Conservation (phyloP, 2,888 invertebrate genomes). For the Pandemis cinnamomeana region DNA sequence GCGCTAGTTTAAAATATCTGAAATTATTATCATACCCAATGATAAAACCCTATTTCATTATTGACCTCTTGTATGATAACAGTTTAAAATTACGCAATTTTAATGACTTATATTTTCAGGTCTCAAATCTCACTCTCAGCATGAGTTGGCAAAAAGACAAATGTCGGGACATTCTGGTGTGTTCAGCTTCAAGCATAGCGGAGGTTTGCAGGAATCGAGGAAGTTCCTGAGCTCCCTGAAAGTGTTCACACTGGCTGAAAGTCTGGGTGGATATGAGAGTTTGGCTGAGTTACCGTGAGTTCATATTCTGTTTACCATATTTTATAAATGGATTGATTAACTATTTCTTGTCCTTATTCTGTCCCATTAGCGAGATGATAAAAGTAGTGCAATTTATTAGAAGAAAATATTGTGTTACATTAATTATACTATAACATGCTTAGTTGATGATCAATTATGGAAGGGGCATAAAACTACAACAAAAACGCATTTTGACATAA, state of each 20-base stretch:
- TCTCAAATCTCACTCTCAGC: constrained; percentile 93
- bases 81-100: neutral
- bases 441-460: no score
- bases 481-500: no score
- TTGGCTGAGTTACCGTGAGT: constrained; percentile 97
- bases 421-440: no score
- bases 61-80: constrained; percentile 28
- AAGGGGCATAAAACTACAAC: no score
- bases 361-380: no score
- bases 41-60: constrained; percentile 6
- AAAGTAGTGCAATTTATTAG: no score
- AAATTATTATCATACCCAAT: constrained; percentile 6
- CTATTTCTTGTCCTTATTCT: no score
- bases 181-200: constrained; percentile 94
- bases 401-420: no score
- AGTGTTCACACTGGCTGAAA: constrained; percentile 95
- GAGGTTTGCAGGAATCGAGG: constrained; percentile 88
- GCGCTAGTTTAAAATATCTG: neutral
- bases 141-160: constrained; percentile 91
- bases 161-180: constrained; percentile 96
- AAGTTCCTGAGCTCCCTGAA: constrained; percentile 90
- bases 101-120: constrained; percentile 75
- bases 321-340: neutral
- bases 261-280: constrained; percentile 97
- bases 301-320: constrained; percentile 11